Percentiles rank a stretch among this genome's conserved stretches.
phyloP scores from a whole-genome alignment of 2,113 vertebrate genomes.

The Cichladusa arquata region DNA sequence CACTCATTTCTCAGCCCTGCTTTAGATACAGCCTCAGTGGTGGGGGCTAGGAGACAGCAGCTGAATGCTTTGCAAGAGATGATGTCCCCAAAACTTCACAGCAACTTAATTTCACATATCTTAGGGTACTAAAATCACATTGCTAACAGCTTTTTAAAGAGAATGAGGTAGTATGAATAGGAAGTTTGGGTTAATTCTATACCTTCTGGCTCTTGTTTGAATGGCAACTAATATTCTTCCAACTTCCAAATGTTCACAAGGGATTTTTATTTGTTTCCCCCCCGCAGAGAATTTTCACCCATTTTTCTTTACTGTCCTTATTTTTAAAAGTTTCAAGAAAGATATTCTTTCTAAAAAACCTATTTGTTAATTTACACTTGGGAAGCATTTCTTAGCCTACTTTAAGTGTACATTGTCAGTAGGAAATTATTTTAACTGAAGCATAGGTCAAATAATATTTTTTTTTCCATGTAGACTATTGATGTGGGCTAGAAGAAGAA shows the following conservation, averaged over 20 bases:
- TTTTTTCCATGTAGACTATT: neutral
- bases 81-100: neutral
- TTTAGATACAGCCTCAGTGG: neutral
- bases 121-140: neutral
- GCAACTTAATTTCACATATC: neutral
- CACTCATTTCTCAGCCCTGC: neutral
- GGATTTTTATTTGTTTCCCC: neutral
- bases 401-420: neutral
- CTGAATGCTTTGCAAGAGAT: neutral
- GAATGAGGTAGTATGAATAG: neutral
- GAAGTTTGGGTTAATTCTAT: neutral
- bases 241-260: neutral
- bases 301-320: neutral
- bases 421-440: neutral
- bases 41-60: neutral
- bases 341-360: neutral
- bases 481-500: neutral
- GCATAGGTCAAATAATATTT: neutral
- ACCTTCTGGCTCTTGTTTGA: neutral
- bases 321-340: neutral
- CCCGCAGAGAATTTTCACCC: neutral
- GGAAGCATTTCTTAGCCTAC: neutral
- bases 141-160: neutral
- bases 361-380: neutral
- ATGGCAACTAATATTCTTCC: neutral